Base-by-base conservation (phyloP, 2,797 vertebrate species). In the Falco berigora region DNA sequence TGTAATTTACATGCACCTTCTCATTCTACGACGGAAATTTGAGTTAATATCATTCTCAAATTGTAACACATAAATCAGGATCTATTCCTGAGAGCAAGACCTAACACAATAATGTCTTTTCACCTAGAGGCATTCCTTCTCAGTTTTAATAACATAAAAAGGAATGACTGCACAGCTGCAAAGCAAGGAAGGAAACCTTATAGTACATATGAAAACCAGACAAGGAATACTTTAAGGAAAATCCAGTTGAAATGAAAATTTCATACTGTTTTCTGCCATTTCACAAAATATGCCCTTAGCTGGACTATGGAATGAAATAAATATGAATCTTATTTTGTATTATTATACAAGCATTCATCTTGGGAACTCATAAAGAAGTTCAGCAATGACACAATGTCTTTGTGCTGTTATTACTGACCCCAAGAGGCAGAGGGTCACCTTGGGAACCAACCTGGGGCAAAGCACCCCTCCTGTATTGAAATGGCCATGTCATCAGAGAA, bases 101-200 rank as follows among this genome's bases (percentile, higher is more conserved):
- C 79, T 91, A 80, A 59, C 46, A 88, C 42, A 50, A 22, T 74
- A 92, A 49, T 79, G 83, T 91, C 61, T 91, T 92, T 95, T 64
- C 50, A 89, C 67, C 91, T 55, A 53, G 90, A 94, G 92, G 93
- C 88, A 92, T 96, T 95, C 73, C 25, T 93, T 88, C 76, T 96
- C 62, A 67, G 73, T 95, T 97, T 97, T 96, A 97, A 97, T 96
- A 94, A 94, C 59, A 92, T 71, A 94, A 94, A 95, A 95, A 59
- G 19, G 36, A 95, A 94, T 53, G 32, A 91, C 96, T 96, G 82
- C 46, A 77, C 23, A 46, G 53, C 68, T 71, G 86, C 5, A 12
- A 92, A 96, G 22, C 66, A 71, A 81, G 86, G 30, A 86, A 81
- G 40, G 53, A 95, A 96, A 93, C 9, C 16, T 87, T 86, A 63